phyloP scores from a whole-genome alignment of 1,140 invertebrate genomes.

The Bombus difficillimus region DNA sequence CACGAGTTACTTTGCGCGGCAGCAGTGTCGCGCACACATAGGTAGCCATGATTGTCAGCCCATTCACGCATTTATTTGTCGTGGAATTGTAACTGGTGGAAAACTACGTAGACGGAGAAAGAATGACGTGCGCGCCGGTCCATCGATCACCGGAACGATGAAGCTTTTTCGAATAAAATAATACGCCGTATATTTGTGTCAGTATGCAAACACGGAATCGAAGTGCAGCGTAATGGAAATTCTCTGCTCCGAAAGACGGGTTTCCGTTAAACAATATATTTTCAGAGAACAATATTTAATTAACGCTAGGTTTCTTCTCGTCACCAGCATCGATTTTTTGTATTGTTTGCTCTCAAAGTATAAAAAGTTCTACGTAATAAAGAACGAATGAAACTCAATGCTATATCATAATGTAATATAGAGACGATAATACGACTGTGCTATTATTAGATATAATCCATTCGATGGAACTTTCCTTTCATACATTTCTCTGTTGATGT shows the following conservation, averaged over 20 bases:
- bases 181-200: background rate
- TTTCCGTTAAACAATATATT: constrained; percentile 6
- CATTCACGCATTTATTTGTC: constrained; percentile 42
- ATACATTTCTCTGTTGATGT: background rate
- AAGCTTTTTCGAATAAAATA: constrained; percentile 25
- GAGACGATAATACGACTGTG: background rate
- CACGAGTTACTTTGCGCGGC: constrained; percentile 33
- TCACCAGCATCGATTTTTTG: background rate
- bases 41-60: background rate
- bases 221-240: constrained; percentile 15
- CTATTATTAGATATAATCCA: background rate
- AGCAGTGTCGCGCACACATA: background rate
- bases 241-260: constrained; percentile 1
- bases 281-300: constrained; percentile 7
- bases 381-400: background rate
- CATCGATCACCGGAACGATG: constrained; percentile 28
- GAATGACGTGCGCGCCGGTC: background rate
- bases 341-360: background rate
- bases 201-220: background rate
- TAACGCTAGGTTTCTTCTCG: background rate
- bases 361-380: background rate
- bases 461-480: background rate
- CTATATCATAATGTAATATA: no score
- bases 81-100: constrained; percentile 23
- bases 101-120: constrained; percentile 15